These are phyloP conservation scores for Tiliqua scincoides DNA, from an alignment of 2,113 vertebrate genomes.

Conservation along the genomic window DNA sequence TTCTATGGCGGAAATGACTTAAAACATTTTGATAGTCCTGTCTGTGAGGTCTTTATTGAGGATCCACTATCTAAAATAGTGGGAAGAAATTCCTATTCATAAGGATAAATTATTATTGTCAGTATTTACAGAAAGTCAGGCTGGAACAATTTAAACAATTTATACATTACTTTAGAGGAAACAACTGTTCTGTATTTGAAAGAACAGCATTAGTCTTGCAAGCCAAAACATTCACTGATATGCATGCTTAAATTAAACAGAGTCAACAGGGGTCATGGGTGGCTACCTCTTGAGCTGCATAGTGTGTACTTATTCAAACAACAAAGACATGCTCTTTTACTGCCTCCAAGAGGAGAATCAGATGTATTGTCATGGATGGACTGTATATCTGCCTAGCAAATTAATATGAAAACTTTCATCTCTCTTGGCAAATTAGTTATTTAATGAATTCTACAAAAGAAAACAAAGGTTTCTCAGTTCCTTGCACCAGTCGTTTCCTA, in stretches of 20 bases:
- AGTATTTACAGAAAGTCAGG: background rate
- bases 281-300: background rate
- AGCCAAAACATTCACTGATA: background rate
- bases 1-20: background rate
- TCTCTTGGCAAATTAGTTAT: slow-evolving; percentile 8
- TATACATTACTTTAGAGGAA: background rate
- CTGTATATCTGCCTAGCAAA: slow-evolving; percentile 15
- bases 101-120: background rate
- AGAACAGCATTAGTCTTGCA: accelerated
- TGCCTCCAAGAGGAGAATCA: slow-evolving; percentile 64
- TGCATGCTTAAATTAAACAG: background rate
- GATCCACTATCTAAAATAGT: background rate
- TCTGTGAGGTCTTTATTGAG: background rate
- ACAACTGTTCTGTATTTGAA: accelerated
- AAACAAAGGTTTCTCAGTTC: background rate
- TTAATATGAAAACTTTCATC: slow-evolving; percentile 14
- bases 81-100: background rate
- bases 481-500: background rate
- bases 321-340: slow-evolving; percentile 30
- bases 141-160: background rate
- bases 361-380: background rate
- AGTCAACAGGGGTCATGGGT: accelerated
- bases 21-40: background rate
- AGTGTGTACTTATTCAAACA: background rate
- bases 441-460: slow-evolving; percentile 32